Conservation (phyloP, 2,888 invertebrate genomes). For the Nymphalis polychloros region DNA sequence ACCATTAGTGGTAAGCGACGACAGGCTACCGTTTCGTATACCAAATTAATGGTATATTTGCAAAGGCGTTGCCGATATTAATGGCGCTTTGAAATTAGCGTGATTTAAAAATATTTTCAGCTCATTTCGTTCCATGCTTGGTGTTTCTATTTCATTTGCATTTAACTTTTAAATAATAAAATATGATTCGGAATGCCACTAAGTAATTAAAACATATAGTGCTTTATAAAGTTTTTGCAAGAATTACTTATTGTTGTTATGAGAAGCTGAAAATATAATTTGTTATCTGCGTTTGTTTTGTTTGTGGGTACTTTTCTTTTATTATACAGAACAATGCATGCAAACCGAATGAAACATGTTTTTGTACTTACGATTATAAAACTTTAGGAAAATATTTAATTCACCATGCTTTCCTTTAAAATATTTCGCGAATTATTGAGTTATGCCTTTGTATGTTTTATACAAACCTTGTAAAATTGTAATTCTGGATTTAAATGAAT, state of each 20-base stretch:
- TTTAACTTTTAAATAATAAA: constrained; percentile 19
- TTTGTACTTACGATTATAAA: neutral
- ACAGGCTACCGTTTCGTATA: constrained; percentile 61
- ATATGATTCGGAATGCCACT: constrained; percentile 27
- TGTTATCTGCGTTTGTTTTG: constrained; percentile 14
- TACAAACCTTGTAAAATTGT: neutral
- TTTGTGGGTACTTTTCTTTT: constrained; percentile 15
- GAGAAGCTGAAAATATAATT: constrained; percentile 9
- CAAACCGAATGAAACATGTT: constrained; percentile 3
- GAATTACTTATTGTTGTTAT: constrained; percentile 13
- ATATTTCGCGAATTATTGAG: neutral
- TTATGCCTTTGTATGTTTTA: neutral
- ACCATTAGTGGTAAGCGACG: constrained; percentile 73
- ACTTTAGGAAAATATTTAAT: neutral
- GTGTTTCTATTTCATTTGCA: constrained; percentile 18
- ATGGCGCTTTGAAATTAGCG: constrained; percentile 45
- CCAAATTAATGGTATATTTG: constrained; percentile 70
- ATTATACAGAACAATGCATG: constrained; percentile 16
- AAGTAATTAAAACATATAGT: constrained; percentile 29
- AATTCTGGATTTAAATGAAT: neutral
- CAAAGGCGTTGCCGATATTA: constrained; percentile 57
- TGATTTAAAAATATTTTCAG: constrained; percentile 30
- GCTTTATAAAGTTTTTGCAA: constrained; percentile 14
- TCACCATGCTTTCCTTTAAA: neutral
- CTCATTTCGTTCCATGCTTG: constrained; percentile 24